Percentiles rank a stretch among this genome's conserved stretches.
phyloP scores from a whole-genome alignment of 2,888 invertebrate genomes.

The Heliconius cydno region DNA sequence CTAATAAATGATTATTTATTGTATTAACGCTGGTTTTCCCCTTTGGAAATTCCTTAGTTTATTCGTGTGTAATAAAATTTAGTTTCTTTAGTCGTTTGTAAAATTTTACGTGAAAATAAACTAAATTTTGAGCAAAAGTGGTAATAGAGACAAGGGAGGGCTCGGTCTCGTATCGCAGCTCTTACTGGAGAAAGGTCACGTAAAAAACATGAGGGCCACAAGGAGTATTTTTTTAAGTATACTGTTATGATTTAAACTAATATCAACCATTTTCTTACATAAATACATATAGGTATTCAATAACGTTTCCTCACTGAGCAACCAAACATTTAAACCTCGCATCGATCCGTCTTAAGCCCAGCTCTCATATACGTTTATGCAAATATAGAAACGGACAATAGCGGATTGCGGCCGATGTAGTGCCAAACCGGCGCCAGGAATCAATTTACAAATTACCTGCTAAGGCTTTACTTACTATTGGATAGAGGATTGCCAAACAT shows the following conservation, averaged over 20 bases:
- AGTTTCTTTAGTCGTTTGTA: not conserved
- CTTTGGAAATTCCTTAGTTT: not conserved
- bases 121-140: not conserved
- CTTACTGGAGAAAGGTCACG: too few relatives aligned
- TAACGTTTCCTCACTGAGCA: not conserved
- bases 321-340: conserved; percentile 8
- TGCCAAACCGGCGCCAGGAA: conserved; percentile 52
- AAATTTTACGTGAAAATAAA: not conserved
- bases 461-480: conserved; percentile 45
- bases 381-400: conserved; percentile 49
- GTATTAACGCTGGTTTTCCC: not conserved
- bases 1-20: conserved; percentile 17
- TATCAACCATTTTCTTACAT: not conserved
- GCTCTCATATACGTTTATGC: conserved; percentile 49
- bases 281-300: not conserved
- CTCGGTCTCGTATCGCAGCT: too few relatives aligned
- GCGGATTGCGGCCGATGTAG: conserved; percentile 48
- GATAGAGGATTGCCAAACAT: conserved; percentile 36
- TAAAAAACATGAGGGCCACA: too few relatives aligned
- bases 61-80: not conserved
- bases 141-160: too few relatives aligned
- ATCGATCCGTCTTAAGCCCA: conserved; percentile 38
- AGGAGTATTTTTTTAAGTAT: too few relatives aligned
- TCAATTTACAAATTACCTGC: conserved; percentile 52
- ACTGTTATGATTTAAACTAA: too few relatives aligned